Conservation (phyloP, 2,888 invertebrate species). For the Gerris lacustris region DNA sequence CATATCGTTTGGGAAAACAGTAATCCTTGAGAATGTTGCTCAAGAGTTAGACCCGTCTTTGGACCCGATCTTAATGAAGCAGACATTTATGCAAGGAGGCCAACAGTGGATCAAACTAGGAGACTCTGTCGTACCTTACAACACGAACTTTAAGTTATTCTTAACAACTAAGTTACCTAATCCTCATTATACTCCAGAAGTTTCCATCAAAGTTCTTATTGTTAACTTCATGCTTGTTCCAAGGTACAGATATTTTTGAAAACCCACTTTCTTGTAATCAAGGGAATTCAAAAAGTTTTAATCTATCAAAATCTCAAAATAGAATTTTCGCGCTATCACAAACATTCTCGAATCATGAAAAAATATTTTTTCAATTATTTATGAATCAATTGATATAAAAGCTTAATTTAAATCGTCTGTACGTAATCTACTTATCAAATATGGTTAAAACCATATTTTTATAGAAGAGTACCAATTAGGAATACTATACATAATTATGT, state of each 20-base stretch:
- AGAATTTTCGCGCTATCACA: background rate
- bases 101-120: slow-evolving; percentile 72
- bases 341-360: background rate
- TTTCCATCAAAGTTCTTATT: slow-evolving; percentile 69
- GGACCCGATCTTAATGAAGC: slow-evolving; percentile 66
- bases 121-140: slow-evolving; percentile 69
- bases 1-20: slow-evolving; percentile 46
- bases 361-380: too few species aligned
- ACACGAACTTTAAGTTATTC: slow-evolving; percentile 63
- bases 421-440: too few species aligned
- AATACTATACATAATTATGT: too few species aligned
- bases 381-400: too few species aligned
- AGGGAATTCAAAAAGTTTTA: too few species aligned
- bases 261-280: too few species aligned
- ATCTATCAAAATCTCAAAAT: too few species aligned
- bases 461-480: too few species aligned
- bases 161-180: slow-evolving; percentile 80
- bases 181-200: slow-evolving; percentile 79
- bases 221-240: slow-evolving; percentile 81
- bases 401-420: too few species aligned
- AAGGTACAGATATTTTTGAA: slow-evolving; percentile 41
- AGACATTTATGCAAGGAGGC: slow-evolving; percentile 49
- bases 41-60: slow-evolving; percentile 74
- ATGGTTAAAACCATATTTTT: too few species aligned
- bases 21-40: slow-evolving; percentile 72